phyloP scores from a whole-genome alignment of 1,140 invertebrate species.

The Microplitis mediator region DNA sequence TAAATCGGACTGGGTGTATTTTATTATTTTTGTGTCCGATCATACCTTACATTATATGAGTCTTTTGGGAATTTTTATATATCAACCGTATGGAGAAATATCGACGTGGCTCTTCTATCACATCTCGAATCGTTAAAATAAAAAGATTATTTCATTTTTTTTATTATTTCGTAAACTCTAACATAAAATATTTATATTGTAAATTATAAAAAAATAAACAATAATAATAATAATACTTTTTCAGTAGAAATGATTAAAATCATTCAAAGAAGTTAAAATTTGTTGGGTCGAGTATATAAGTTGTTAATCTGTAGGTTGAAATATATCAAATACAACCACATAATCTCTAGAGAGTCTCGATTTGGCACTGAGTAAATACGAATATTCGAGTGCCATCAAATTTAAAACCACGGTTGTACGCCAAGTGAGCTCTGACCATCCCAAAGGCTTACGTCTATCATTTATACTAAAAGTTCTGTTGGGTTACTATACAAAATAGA shows the following conservation, averaged over 20 bases:
- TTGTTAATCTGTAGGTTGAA: not conserved
- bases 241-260: too few species aligned
- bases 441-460: slow-evolving; percentile 4
- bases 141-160: too few species aligned
- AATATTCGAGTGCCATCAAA: slow-evolving; percentile 25
- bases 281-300: not conserved
- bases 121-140: not conserved
- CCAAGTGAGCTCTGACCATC: slow-evolving; percentile 25
- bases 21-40: not conserved
- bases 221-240: too few species aligned
- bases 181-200: too few species aligned
- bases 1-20: not conserved
- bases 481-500: slow-evolving; percentile 15
- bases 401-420: slow-evolving; percentile 29
- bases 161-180: too few species aligned
- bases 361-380: slow-evolving; percentile 13
- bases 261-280: too few species aligned
- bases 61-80: not conserved
- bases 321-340: not conserved
- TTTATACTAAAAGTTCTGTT: not conserved
- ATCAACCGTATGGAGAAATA: not conserved
- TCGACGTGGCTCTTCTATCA: not conserved
- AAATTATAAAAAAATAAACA: too few species aligned
- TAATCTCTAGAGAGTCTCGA: not conserved
- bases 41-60: not conserved